Percentiles rank a stretch among this genome's conserved stretches.
Evolutionary conservation across 2,888 invertebrate genomes (phyloP).

Genomic region (Drosophila austrosaltans): DNA sequence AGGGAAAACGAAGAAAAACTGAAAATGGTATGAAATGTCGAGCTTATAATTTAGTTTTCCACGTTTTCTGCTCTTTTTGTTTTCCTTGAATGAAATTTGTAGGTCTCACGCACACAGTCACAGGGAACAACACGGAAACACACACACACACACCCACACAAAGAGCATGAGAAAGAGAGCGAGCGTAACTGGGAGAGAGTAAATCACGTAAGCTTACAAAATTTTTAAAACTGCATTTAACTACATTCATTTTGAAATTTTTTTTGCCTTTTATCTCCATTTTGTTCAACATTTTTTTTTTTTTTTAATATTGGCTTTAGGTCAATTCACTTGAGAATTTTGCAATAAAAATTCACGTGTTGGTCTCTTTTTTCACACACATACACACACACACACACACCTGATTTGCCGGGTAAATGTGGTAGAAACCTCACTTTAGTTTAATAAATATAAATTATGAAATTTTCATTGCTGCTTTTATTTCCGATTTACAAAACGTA

Average conservation of each 20-base stretch:
- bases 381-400: conserved; percentile 1
- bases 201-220: conserved; percentile 64
- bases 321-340: conserved; percentile 15
- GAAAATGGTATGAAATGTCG: conserved; percentile 48
- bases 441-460: conserved; percentile 1
- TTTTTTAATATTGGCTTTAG: conserved; percentile 47
- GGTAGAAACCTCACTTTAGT: conserved; percentile 11
- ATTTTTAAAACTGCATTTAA: conserved; percentile 68
- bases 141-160: conserved; percentile 35
- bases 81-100: conserved; percentile 26
- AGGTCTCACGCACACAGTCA: conserved; percentile 24
- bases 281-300: conserved; percentile 11
- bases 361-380: conserved; percentile 7
- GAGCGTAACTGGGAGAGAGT: conserved; percentile 20
- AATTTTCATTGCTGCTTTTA: background rate
- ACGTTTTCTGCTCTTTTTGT: conserved; percentile 43
- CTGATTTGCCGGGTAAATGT: conserved; percentile 7
- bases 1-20: conserved; percentile 28
- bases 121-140: background rate
- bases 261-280: conserved; percentile 34
- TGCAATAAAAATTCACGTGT: conserved; percentile 12
- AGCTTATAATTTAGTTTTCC: conserved; percentile 55
- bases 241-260: conserved; percentile 58
- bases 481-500: conserved; percentile 14
- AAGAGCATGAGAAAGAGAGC: background rate